phyloP scores from a whole-genome alignment of 2,113 vertebrate species.

The Pelecanoides urinatrix region DNA sequence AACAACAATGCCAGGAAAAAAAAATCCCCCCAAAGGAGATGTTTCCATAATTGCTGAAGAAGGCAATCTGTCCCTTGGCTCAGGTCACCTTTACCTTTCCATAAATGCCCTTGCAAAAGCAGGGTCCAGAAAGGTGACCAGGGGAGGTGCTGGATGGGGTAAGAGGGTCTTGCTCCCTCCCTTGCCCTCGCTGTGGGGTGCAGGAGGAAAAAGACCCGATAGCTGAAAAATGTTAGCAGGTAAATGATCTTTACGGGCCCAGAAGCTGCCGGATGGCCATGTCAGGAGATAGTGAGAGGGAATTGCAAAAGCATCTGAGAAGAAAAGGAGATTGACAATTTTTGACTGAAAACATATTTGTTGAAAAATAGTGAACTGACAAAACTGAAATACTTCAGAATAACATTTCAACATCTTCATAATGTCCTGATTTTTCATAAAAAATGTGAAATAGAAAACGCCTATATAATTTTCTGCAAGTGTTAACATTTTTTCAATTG shows the following conservation, averaged over 20 bases:
- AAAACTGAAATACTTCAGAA: conserved; percentile 54
- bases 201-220: background rate
- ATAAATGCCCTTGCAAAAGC: background rate
- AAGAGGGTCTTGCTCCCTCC: background rate
- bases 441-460: conserved; percentile 21
- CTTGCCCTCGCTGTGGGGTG: background rate
- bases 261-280: background rate
- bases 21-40: background rate
- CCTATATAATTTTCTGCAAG: conserved; percentile 47
- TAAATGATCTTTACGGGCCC: background rate
- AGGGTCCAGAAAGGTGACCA: background rate
- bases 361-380: conserved; percentile 59
- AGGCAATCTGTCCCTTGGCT: background rate
- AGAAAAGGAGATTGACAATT: conserved; percentile 44
- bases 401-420: conserved; percentile 42
- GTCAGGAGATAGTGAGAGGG: background rate
- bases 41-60: background rate
- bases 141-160: background rate
- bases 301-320: background rate
- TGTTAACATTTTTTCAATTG: conserved; percentile 47
- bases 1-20: background rate
- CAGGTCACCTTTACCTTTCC: background rate
- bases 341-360: conserved; percentile 14
- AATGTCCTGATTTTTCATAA: conserved; percentile 28
- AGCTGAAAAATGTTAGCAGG: background rate